phyloP scores from a whole-genome alignment of 1,140 invertebrate genomes.

The Drosophila sucinea region DNA sequence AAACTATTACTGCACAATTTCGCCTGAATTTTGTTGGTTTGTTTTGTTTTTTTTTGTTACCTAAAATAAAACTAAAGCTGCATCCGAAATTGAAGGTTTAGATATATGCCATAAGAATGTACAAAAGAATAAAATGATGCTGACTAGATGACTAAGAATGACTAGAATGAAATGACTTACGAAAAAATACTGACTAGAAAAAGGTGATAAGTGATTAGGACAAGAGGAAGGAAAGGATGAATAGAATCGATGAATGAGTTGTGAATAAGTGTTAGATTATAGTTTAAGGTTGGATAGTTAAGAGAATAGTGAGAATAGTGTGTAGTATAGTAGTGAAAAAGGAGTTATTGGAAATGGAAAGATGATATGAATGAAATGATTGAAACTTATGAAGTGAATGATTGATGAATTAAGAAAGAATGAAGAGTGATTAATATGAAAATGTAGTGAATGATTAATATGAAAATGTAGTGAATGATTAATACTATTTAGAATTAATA shows the following conservation, averaged over 20 bases:
- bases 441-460: not conserved
- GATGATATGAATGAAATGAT: not conserved
- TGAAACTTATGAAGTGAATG: not conserved
- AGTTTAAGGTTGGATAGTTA: too few relatives aligned
- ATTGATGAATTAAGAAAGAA: slow-evolving; percentile 6
- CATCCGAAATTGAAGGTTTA: slow-evolving; percentile 44
- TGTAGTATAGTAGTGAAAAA: too few relatives aligned
- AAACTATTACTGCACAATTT: slow-evolving; percentile 82
- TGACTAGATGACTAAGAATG: slow-evolving; percentile 31
- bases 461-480: not conserved
- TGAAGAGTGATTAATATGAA: not conserved
- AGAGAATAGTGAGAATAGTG: too few relatives aligned
- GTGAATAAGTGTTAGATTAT: not conserved
- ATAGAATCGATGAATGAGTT: slow-evolving; percentile 29
- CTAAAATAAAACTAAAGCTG: slow-evolving; percentile 52
- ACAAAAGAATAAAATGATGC: slow-evolving; percentile 33
- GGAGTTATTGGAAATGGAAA: too few relatives aligned
- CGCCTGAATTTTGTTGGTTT: slow-evolving; percentile 73
- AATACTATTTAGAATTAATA: not conserved
- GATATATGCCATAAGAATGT: slow-evolving; percentile 21
- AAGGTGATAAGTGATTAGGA: not conserved
- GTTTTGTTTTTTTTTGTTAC: slow-evolving; percentile 43
- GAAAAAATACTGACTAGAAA: slow-evolving; percentile 35
- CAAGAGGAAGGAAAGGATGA: not conserved
- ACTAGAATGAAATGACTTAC: slow-evolving; percentile 46